Conservation (phyloP, 2,888 invertebrate species). For the Taphrorychus bicolor region DNA sequence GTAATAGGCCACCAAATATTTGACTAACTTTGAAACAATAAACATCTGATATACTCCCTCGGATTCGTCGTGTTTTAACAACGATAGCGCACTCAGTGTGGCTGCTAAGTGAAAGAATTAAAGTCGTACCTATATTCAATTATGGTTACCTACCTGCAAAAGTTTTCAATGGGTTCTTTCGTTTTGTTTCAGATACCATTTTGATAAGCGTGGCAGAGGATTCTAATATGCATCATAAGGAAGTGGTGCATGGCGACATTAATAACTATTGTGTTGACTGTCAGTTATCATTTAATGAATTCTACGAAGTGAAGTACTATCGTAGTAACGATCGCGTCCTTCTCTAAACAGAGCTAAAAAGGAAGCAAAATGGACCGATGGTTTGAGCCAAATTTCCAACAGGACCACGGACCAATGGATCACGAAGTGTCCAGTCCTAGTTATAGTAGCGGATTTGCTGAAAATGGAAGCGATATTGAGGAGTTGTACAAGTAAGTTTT, state of each 20-base stretch:
- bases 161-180: not conserved
- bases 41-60: conserved; percentile 30
- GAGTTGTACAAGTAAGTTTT: not conserved
- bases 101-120: not conserved
- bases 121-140: not conserved
- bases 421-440: conserved; percentile 20
- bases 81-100: conserved; percentile 29
- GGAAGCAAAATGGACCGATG: conserved; percentile 12
- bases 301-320: conserved; percentile 29
- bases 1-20: conserved; percentile 23
- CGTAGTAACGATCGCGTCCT: not conserved
- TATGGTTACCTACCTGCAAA: not conserved
- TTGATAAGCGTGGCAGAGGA: not conserved
- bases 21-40: conserved; percentile 32
- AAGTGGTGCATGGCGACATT: not conserved
- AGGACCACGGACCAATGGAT: conserved; percentile 36
- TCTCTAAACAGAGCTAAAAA: not conserved
- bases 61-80: conserved; percentile 35
- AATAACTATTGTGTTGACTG: not conserved
- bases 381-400: conserved; percentile 38
- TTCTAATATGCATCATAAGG: not conserved
- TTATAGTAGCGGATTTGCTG: conserved; percentile 8
- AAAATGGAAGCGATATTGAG: not conserved
- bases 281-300: conserved; percentile 11
- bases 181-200: not conserved